Base-by-base conservation (phyloP, 2,797 vertebrate species). In the Clarias laeviceps region DNA sequence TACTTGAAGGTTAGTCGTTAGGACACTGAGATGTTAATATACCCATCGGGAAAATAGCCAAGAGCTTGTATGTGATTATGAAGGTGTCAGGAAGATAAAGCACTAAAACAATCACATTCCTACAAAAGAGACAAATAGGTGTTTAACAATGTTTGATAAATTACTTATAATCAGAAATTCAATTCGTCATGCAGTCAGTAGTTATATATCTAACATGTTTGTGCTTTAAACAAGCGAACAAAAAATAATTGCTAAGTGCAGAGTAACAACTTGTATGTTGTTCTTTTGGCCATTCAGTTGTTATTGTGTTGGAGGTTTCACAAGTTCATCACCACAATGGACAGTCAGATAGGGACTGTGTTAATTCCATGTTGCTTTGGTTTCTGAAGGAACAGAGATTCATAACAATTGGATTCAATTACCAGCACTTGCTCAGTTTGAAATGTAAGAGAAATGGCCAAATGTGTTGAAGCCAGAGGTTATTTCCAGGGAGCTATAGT, bases 1-100 rank as follows among this genome's bases (percentile, higher is more conserved):
- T 24, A 37, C 15, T 73, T 83, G 82, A 83, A 83, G 81, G 85
- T 83, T 83, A 83, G 56, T 34, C 20, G 32, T 50, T 12, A 68
- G 56, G 85, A 73, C 82, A 80, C 5, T 45, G 78, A 29, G n/a
- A 61, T 56, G 62, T 66, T 54, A 54, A 54, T 66, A 32, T 32
- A 24, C 64, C 66, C 76, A 15, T 15, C 2, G 22, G 29, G n/a
- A 64, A 80, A 24, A 40, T 4, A 54, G 29, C 59, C n/a, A 24
- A n/a, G 45, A 66, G 72, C 59, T 65, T 32, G n/a, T 0, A n/a
- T 37, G n/a, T 37, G 79, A 65, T 85, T 40, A 14, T 73, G 14
- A 65, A 80, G 18, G 77, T 50, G 50, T 24, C 34, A 64, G 77
- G 68, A 54, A 32, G 32, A 22, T 24, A 74, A 69, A 84, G 34